phyloP scores from a whole-genome alignment of 2,888 invertebrate species.

The Syrphus vitripennis region DNA sequence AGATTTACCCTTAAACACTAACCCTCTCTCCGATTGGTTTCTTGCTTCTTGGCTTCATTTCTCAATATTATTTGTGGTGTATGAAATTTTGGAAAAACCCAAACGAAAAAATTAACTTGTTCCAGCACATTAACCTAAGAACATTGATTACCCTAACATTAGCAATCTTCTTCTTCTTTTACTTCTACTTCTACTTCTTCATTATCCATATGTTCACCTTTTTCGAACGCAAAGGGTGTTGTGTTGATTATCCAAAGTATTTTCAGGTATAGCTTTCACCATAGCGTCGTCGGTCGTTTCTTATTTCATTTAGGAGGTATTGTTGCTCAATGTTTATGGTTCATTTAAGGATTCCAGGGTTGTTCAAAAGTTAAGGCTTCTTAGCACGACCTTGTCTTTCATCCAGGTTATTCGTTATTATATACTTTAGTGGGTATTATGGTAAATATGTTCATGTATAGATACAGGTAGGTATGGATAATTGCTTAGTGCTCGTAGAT shows the following conservation, averaged over 20 bases:
- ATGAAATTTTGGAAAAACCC: not conserved
- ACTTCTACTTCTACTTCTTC: too few relatives aligned
- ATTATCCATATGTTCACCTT: conserved; percentile 58
- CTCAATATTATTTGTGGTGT: not conserved
- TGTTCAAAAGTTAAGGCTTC: conserved; percentile 60
- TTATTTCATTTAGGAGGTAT: conserved; percentile 44
- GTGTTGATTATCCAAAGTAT: conserved; percentile 11
- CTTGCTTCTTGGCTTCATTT: not conserved
- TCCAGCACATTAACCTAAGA: conserved; percentile 48
- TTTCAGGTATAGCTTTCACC: conserved; percentile 9
- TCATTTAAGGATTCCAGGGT: conserved; percentile 59
- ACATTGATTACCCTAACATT: conserved; percentile 65
- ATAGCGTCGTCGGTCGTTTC: not conserved
- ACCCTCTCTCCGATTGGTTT: not conserved
- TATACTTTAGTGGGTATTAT: not conserved
- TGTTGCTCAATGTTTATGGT: conserved; percentile 68
- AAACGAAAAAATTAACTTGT: conserved; percentile 12
- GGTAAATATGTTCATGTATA: too few relatives aligned
- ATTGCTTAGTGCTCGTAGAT: conserved; percentile 28
- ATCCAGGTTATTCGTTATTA: conserved; percentile 48
- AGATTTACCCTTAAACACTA: not conserved
- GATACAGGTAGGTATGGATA: not conserved
- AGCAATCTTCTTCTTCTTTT: too few relatives aligned
- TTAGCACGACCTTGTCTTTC: conserved; percentile 56
- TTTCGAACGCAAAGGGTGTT: conserved; percentile 14